Evolutionary conservation across 2,113 vertebrate genomes (phyloP).

Genomic region (Echinops telfairi): DNA sequence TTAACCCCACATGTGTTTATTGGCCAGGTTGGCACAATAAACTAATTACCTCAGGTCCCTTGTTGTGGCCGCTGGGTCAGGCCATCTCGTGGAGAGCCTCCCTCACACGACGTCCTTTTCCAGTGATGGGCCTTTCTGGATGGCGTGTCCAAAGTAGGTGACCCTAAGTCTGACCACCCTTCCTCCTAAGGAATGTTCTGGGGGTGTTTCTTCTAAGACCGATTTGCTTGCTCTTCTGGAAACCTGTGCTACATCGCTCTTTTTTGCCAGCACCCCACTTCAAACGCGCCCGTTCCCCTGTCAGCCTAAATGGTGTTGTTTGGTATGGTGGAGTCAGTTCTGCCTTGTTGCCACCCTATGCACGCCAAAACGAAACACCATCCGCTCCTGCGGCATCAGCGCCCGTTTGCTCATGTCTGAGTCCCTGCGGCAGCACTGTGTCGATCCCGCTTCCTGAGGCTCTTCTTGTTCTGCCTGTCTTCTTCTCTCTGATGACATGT

Average conservation of each 20-base stretch:
- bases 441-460: no score
- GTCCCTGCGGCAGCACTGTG: no score
- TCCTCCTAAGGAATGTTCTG: not conserved
- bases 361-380: no score
- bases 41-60: not conserved
- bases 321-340: no score
- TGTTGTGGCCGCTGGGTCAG: not conserved
- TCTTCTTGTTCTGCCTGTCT: no score
- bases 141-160: no score
- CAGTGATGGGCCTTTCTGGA: not conserved
- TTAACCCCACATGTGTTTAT: no score
- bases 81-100: not conserved
- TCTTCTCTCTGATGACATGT: no score
- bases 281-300: not conserved
- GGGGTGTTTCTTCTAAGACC: not conserved
- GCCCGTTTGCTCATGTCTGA: no score
- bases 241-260: not conserved
- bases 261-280: not conserved
- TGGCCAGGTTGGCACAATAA: no score
- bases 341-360: no score
- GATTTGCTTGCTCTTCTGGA: not conserved
- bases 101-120: not conserved
- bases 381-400: no score
- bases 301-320: not conserved
- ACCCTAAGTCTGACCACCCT: not conserved